phyloP scores from a whole-genome alignment of 2,113 vertebrate species.

The Chamaetylas fuelleborni region DNA sequence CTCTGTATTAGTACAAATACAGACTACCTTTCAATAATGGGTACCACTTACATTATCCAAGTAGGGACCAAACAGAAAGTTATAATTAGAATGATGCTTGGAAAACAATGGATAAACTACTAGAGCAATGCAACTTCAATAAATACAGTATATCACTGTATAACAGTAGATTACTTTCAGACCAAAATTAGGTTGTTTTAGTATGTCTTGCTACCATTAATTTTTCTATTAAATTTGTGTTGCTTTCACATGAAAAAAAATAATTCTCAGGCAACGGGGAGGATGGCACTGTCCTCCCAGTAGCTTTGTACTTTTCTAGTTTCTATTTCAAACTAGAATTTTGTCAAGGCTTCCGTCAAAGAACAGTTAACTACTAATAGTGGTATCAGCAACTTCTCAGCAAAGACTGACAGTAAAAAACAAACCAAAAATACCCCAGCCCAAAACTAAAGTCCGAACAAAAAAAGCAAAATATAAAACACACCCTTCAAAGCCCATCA shows the following conservation, averaged over 20 bases:
- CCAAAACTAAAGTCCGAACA: neutral
- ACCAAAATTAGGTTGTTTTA: neutral
- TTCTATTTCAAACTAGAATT: neutral
- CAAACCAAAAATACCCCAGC: neutral
- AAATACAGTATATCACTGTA: neutral
- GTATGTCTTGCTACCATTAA: neutral
- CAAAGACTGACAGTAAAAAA: neutral
- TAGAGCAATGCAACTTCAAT: neutral
- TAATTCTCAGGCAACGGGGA: neutral
- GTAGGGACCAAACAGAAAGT: conserved; percentile 9
- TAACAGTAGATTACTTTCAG: neutral
- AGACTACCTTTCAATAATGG: conserved; percentile 80
- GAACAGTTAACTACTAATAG: neutral
- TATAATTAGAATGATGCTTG: conserved; percentile 68
- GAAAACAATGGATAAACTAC: conserved; percentile 10
- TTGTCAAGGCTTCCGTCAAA: neutral
- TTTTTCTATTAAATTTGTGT: neutral
- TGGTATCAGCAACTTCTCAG: neutral
- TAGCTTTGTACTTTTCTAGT: neutral
- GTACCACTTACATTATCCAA: conserved; percentile 68
- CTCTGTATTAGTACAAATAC: conserved; percentile 82
- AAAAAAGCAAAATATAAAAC: neutral
- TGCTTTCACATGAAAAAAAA: neutral
- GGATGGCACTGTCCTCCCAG: neutral
- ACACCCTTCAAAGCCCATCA: neutral